phyloP scores from a whole-genome alignment of 2,888 invertebrate genomes.

The Priocnemis perturbator region DNA sequence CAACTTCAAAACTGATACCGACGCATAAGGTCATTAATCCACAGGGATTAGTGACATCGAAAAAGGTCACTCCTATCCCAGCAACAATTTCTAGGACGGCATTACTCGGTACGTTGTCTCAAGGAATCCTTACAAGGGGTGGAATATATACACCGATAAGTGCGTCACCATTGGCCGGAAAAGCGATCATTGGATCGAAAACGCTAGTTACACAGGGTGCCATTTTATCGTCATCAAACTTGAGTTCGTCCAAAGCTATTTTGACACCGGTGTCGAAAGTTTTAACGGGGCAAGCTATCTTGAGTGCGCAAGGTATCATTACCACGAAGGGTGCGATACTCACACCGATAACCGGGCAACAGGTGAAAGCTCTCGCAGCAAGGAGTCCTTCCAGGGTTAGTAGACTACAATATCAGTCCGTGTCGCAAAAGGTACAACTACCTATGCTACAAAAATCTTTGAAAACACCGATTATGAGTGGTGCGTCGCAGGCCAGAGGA shows the following conservation, averaged over 20 bases:
- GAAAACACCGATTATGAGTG: slow-evolving; percentile 64
- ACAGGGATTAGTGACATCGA: slow-evolving; percentile 68
- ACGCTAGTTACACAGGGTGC: slow-evolving; percentile 61
- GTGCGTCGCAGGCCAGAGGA: slow-evolving; percentile 69
- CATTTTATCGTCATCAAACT: slow-evolving; percentile 59
- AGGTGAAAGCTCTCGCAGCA: slow-evolving; percentile 71
- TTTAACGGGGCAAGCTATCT: slow-evolving; percentile 56
- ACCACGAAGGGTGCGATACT: slow-evolving; percentile 67
- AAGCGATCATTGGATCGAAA: slow-evolving; percentile 64
- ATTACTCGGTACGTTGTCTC: slow-evolving; percentile 57
- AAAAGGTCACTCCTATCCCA: slow-evolving; percentile 75
- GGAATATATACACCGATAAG: slow-evolving; percentile 65
- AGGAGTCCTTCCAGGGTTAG: slow-evolving; percentile 60
- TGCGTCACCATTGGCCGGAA: slow-evolving; percentile 57
- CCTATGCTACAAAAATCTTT: slow-evolving; percentile 72
- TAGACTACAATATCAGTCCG: slow-evolving; percentile 66
- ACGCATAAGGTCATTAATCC: slow-evolving; percentile 70
- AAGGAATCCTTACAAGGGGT: slow-evolving; percentile 62
- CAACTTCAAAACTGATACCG: slow-evolving; percentile 73
- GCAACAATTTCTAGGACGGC: slow-evolving; percentile 59
- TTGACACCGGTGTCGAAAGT: slow-evolving; percentile 62
- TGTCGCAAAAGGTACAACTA: slow-evolving; percentile 62
- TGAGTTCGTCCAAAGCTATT: slow-evolving; percentile 61
- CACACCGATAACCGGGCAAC: slow-evolving; percentile 72
- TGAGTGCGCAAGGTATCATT: slow-evolving; percentile 59